Evolutionary conservation across 1,140 invertebrate species (phyloP).

Genomic region (Heterodera carotae): DNA sequence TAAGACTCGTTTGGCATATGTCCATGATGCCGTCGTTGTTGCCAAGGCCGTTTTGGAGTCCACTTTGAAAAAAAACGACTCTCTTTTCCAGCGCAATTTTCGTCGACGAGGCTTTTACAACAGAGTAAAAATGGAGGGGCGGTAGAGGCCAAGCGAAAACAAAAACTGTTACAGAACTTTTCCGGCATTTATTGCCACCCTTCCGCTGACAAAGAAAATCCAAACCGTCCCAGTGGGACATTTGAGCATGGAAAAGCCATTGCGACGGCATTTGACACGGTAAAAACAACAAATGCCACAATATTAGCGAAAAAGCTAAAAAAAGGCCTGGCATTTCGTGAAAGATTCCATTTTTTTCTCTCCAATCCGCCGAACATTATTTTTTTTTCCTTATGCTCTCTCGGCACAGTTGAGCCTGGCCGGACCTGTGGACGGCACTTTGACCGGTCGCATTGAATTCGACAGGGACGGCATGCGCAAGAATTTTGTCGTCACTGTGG

Average conservation of each 20-base stretch:
- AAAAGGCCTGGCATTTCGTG: no score
- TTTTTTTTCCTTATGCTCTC: no score
- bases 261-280: constrained; percentile 49
- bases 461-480: constrained; percentile 57
- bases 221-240: constrained; percentile 58
- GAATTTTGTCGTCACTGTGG: constrained; percentile 60
- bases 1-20: constrained; percentile 60
- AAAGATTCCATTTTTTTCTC: constrained; percentile 19
- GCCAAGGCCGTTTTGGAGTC: constrained; percentile 60
- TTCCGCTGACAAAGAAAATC: constrained; percentile 51
- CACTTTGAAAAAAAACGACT: constrained; percentile 56
- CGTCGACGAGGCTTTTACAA: constrained; percentile 62
- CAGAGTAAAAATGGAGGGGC: constrained; percentile 27
- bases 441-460: constrained; percentile 63
- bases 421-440: constrained; percentile 50
- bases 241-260: constrained; percentile 63
- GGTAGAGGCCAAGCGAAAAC: constrained; percentile 6
- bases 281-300: constrained; percentile 26
- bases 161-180: constrained; percentile 21
- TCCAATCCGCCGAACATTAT: no score
- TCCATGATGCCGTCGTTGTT: constrained; percentile 61
- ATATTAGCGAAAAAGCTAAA: no score
- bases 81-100: constrained; percentile 63
- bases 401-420: constrained; percentile 49
- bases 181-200: constrained; percentile 62